These are phyloP conservation scores for Megaceryle alcyon DNA, from an alignment of 2,797 vertebrate genomes.

Conservation along the genomic window DNA sequence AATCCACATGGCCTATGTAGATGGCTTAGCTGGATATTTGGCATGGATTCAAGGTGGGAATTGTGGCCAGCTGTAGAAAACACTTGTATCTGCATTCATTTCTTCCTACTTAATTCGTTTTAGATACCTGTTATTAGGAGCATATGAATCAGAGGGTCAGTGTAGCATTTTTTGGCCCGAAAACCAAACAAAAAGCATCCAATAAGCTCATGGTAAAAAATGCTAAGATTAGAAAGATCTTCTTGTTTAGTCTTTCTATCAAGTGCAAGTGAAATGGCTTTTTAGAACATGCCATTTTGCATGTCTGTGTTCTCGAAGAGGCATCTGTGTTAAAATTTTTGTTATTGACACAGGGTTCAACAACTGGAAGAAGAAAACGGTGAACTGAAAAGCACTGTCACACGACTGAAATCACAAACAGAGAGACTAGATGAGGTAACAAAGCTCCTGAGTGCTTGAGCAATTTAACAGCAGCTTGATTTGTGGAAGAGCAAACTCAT, in stretches of 20 bases:
- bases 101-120: background rate
- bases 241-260: background rate
- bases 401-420: constrained; percentile 88
- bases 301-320: background rate
- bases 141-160: background rate
- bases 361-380: constrained; percentile 92
- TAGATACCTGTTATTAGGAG: background rate
- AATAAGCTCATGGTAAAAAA: background rate
- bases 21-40: constrained; percentile 31
- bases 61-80: background rate
- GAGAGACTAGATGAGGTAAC: constrained; percentile 94
- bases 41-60: constrained; percentile 13
- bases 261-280: background rate
- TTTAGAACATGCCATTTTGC: background rate
- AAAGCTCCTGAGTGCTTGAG: background rate
- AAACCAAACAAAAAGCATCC: background rate
- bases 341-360: constrained; percentile 81
- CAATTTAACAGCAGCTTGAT: background rate
- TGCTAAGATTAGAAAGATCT: background rate
- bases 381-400: constrained; percentile 83
- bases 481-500: background rate
- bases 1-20: background rate
- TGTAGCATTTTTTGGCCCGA: background rate
- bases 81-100: background rate
- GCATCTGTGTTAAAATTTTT: background rate